These are phyloP conservation scores for Pempheris klunzingeri DNA, from an alignment of 2,797 vertebrate species.

Conservation along the genomic window DNA sequence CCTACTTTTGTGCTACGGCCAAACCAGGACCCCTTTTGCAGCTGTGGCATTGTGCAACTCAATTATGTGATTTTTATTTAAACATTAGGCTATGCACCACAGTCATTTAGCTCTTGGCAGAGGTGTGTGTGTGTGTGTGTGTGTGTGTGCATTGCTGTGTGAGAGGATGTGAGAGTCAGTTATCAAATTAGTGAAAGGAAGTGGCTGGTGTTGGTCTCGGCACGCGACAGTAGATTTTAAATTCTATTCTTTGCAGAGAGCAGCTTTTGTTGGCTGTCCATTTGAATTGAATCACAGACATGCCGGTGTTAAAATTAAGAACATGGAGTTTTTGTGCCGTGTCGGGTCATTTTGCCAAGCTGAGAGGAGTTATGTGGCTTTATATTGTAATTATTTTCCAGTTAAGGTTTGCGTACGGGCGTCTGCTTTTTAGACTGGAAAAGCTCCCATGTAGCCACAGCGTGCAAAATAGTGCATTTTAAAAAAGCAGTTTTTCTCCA, in stretches of 20 bases:
- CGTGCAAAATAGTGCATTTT: neutral
- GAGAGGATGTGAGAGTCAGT: neutral
- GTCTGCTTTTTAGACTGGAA: constrained; percentile 1
- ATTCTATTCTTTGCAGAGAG: neutral
- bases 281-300: neutral
- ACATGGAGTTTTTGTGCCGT: neutral
- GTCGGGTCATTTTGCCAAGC: neutral
- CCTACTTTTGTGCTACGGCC: constrained; percentile 35
- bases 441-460: neutral
- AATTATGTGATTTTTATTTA: constrained; percentile 49
- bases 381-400: constrained; percentile 4
- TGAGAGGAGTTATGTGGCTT: neutral
- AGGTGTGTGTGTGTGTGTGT: neutral
- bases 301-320: neutral
- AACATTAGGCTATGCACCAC: constrained; percentile 38
- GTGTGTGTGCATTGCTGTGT: constrained; percentile 5
- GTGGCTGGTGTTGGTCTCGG: constrained; percentile 10
- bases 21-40: constrained; percentile 26
- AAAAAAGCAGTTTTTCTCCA: neutral
- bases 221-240: constrained; percentile 1
- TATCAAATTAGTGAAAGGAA: constrained; percentile 2
- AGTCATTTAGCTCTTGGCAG: too few species aligned
- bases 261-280: neutral
- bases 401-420: neutral
- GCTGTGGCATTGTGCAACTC: constrained; percentile 41